These are phyloP conservation scores for Hoplodrina ambigua DNA, from an alignment of 2,888 invertebrate genomes.

Conservation along the genomic window DNA sequence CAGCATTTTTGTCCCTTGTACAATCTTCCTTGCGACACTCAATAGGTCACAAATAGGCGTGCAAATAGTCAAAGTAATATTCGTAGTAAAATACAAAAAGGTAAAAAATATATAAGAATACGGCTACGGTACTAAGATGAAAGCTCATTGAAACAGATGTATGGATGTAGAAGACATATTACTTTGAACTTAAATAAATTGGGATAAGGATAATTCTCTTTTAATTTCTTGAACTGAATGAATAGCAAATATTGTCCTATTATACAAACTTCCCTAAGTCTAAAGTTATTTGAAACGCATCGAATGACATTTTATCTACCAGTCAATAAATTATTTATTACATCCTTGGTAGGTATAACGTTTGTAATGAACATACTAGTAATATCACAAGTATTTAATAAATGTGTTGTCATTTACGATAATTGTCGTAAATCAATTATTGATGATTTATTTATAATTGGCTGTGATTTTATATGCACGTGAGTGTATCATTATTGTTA, in stretches of 20 bases:
- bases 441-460: constrained; percentile 7
- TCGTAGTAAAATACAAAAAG: too few relatives aligned
- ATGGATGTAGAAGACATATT: background rate
- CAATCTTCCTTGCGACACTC: too few relatives aligned
- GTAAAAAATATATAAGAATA: too few relatives aligned
- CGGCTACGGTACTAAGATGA: too few relatives aligned
- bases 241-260: background rate
- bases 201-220: background rate
- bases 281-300: constrained; percentile 21
- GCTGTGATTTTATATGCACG: constrained; percentile 2
- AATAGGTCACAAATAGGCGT: too few relatives aligned
- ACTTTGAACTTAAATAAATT: background rate
- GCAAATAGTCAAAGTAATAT: too few relatives aligned
- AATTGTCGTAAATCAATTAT: constrained; percentile 35
- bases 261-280: background rate
- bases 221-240: too few relatives aligned
- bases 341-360: constrained; percentile 29
- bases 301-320: constrained; percentile 30
- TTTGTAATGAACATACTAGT: background rate
- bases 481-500: background rate
- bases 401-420: constrained; percentile 27
- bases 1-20: too few relatives aligned
- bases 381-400: constrained; percentile 27
- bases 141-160: background rate
- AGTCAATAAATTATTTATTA: constrained; percentile 41